Base-by-base conservation (phyloP, 2,797 vertebrate genomes). In the Acanthiza pusilla region DNA sequence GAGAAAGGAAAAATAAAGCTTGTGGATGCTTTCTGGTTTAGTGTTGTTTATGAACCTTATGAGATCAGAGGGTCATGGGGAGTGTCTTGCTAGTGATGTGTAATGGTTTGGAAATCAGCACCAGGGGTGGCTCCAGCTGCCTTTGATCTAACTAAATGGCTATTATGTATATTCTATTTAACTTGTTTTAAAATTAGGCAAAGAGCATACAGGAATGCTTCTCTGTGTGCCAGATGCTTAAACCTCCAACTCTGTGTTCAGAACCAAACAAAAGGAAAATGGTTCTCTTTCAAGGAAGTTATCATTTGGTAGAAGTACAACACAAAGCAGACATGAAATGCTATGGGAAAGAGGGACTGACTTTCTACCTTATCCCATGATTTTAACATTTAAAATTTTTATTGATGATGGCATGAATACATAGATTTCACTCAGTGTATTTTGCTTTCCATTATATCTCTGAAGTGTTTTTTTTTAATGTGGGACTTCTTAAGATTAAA, bases 21-120 rank as follows among this genome's bases (percentile, higher is more conserved):
- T 5, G 0, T 2, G 1, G 11, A 77, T 76, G 40, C 75, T 77
- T 89, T 85, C 71, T 71, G 32, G 16, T 84, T 89, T 66, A 88
- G 36, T 5, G 0, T 89, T 92, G 53, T 78, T 93, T 85, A 55
- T 95, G 54, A 89, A 89, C 74, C 66, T 89, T 50, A 40, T 5
- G 2, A 83, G 75, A 91, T 91, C 79, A 89, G 75, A 88, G 68
- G 54, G 61, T 89, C 79, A 26, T 36, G 22, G 42, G 45, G 68
- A 74, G 48, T 96, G 77, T 89, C 82, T 88, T 85, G 65, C 65
- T 73, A 74, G 78, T 83, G 87, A 77, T 89, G 54, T 89, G 50
- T 80, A 92, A 88, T 91, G 78, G 42, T 92, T 95, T 95, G 91
- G 87, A 96, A 95, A 60, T 91, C 91, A 93, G 89, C 57, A 80